Conservation (phyloP, 2,797 vertebrate species). For the Halcyon badia region DNA sequence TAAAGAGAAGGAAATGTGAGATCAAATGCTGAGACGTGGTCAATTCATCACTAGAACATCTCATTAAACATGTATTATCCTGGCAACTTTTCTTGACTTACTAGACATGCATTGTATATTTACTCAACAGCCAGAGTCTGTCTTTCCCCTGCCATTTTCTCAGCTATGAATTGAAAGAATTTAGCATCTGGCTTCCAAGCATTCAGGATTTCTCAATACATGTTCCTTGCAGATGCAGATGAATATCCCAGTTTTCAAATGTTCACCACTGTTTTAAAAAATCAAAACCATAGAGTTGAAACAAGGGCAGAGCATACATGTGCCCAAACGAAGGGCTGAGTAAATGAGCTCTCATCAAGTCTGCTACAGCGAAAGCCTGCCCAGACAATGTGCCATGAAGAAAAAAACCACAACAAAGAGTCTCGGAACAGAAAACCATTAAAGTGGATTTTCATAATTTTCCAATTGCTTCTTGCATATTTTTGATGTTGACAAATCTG, state of each 20-base stretch:
- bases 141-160: not conserved
- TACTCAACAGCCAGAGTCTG: not conserved
- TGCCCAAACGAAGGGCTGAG: not conserved
- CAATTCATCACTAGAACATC: not conserved
- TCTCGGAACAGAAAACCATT: not conserved
- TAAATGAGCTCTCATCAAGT: not conserved
- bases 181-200: not conserved
- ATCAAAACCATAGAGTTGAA: not conserved
- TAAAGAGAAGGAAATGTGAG: not conserved
- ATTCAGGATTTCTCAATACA: not conserved
- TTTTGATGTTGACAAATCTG: constrained; percentile 23
- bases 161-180: not conserved
- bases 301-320: not conserved
- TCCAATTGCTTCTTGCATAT: not conserved
- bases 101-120: not conserved
- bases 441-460: not conserved
- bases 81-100: not conserved
- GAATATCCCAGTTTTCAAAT: not conserved
- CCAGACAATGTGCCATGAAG: not conserved
- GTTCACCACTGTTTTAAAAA: not conserved
- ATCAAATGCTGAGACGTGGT: not conserved
- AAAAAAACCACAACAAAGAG: not conserved
- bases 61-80: not conserved
- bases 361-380: not conserved
- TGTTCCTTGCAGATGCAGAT: not conserved